Evolutionary conservation across 2,113 vertebrate species (phyloP), one percentile per base, ranked within the genome.

Genomic region (Stomatorhinus ivindoensis): DNA sequence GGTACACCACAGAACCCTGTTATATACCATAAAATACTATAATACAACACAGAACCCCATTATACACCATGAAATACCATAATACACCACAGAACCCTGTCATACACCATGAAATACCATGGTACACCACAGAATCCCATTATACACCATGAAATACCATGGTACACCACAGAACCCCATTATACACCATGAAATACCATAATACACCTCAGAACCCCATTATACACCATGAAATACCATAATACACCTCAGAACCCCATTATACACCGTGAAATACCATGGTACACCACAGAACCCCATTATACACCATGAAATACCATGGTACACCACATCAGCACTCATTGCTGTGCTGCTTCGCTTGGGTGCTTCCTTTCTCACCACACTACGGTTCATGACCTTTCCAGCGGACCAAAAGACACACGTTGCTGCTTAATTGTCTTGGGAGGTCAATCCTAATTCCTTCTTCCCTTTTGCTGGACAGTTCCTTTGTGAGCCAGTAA

Each of bases 361-460:
- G n/a, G 8, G 4, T 39, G 31, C 24, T 31, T 19, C 31, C 88
- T 9, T 3, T 39, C 13, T 39, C 21, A 1, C 17, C 44, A 27
- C 65, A 80, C 8, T 39, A 27, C 10, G 7, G n/a, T 51, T 24
- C 19, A 76, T 21, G 53, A 21, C 51, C 53, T 65, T 61, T 55
- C 27, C 10, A 39, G 50, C 13, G 15, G 11, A 4, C 48, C 19
- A 24, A 83, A 89, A 27, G 46, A 47, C 27, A 48, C 1, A 35
- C 47, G 27, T 55, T 50, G 51, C 21, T 39, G 13, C 50, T 87
- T 53, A 87, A 21, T 27, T 35, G 31, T 87, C 88, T 27, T 89
- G 48, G 50, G 88, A 89, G 15, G 73, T 51, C 46, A 89, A 48
- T 44, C 50, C 88, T 51, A 89, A 42, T 89, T 83, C 88, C 88